Percentiles rank a stretch among this genome's conserved stretches.
phyloP scores from a whole-genome alignment of 2,888 invertebrate genomes.

The Oligia fasciuncula region DNA sequence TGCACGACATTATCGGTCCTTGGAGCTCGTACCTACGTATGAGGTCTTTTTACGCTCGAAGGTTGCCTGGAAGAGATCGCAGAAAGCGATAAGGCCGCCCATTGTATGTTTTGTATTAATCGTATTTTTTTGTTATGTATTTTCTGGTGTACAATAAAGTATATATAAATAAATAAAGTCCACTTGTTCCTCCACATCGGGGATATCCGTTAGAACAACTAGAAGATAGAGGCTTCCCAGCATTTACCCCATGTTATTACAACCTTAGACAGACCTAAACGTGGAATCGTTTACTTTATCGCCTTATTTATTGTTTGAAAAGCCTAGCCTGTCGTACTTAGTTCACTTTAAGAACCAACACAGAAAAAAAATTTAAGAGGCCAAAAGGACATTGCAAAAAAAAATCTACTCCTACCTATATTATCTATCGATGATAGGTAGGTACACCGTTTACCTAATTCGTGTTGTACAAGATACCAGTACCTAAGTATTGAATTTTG shows the following conservation, averaged over 20 bases:
- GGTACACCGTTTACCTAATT: neutral
- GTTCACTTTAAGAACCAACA: neutral
- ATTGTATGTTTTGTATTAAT: no score
- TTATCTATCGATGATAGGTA: neutral
- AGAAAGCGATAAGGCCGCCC: no score
- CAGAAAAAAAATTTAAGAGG: neutral
- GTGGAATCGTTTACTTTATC: neutral
- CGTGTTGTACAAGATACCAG: conserved; percentile 21
- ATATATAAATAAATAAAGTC: no score
- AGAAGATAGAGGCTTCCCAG: neutral
- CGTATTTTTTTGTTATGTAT: no score
- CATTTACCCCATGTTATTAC: neutral
- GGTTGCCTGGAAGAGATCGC: no score
- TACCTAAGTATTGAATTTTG: conserved; percentile 8
- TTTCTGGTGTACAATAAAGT: no score
- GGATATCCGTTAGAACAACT: neutral
- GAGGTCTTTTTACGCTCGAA: neutral
- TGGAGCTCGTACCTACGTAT: neutral
- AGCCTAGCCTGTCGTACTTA: neutral
- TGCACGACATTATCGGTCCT: neutral
- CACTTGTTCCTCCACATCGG: neutral
- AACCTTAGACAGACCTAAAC: neutral
- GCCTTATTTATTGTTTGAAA: neutral
- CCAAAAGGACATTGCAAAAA: neutral
- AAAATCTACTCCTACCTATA: neutral